phyloP scores from a whole-genome alignment of 2,888 invertebrate genomes.

The Dryobota labecula region DNA sequence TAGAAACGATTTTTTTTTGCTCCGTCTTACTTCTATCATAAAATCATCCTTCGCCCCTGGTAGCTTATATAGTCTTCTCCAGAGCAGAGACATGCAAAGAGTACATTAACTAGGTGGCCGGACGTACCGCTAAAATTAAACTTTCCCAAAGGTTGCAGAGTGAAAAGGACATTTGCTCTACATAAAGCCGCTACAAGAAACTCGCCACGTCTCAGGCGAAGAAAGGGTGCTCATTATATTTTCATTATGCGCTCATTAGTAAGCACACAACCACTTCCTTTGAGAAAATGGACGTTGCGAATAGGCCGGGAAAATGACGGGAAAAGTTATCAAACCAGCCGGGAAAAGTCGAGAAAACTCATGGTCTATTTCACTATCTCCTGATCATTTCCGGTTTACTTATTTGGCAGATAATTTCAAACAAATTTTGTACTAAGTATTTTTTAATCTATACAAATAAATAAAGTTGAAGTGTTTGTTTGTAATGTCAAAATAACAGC shows the following conservation, averaged over 20 bases:
- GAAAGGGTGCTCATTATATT: constrained; percentile 56
- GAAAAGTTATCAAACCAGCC: constrained; percentile 18
- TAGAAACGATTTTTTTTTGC: no score
- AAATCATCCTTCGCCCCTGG: no score
- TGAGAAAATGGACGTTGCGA: constrained; percentile 45
- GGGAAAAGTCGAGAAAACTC: constrained; percentile 23
- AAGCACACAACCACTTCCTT: constrained; percentile 50
- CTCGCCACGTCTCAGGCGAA: constrained; percentile 39
- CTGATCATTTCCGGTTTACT: background rate
- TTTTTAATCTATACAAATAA: no score
- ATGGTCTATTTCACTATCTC: constrained; percentile 1
- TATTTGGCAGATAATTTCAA: background rate
- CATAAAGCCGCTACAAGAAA: constrained; percentile 45
- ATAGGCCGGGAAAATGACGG: constrained; percentile 21
- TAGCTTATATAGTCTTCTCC: no score
- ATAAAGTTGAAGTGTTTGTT: no score
- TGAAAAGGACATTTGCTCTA: constrained; percentile 54
- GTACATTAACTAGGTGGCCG: background rate
- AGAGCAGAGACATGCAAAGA: background rate
- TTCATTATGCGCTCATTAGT: constrained; percentile 58
- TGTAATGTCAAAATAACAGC: no score
- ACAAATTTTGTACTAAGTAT: no score
- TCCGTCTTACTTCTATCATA: no score
- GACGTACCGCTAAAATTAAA: constrained; percentile 10
- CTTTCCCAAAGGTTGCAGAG: constrained; percentile 29